phyloP scores from a whole-genome alignment of 2,888 invertebrate species.

The Hoplodrina ambigua region DNA sequence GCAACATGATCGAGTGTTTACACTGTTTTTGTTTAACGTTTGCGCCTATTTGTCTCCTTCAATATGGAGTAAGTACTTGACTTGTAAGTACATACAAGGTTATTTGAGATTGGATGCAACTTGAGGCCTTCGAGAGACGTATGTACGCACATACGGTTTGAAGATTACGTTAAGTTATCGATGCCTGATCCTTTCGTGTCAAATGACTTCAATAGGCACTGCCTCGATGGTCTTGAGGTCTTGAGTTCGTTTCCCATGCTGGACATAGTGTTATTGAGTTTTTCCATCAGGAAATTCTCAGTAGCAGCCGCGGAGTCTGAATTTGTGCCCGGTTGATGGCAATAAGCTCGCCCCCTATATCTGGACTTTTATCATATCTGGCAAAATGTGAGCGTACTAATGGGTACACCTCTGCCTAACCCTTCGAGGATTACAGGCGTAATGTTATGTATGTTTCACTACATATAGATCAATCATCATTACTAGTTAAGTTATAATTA shows the following conservation, averaged over 20 bases:
- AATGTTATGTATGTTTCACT: background rate
- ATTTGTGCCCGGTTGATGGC: too few species aligned
- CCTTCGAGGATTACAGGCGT: too few species aligned
- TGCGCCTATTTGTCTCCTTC: slow-evolving; percentile 49
- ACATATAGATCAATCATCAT: slow-evolving; percentile 17
- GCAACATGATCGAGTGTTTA: slow-evolving; percentile 76
- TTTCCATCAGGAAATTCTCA: too few species aligned
- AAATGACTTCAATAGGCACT: background rate
- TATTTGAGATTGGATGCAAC: slow-evolving; percentile 20
- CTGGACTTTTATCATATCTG: too few species aligned
- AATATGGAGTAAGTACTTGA: slow-evolving; percentile 21
- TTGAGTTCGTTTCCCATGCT: too few species aligned
- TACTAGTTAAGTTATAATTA: slow-evolving; percentile 22
- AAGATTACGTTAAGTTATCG: background rate
- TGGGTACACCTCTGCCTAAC: too few species aligned
- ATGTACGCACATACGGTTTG: background rate
- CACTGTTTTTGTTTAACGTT: slow-evolving; percentile 65
- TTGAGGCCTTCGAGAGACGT: background rate
- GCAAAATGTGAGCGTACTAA: too few species aligned
- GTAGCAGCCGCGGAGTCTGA: too few species aligned
- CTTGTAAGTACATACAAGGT: slow-evolving; percentile 19
- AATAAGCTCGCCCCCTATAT: too few species aligned
- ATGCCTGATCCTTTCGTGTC: background rate
- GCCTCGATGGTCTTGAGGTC: too few species aligned
- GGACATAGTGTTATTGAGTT: too few species aligned